A percentile compares a stretch with the other conserved stretches of the same genome.
phyloP scores from a whole-genome alignment of 2,113 vertebrate species.

The Elanoides forficatus region DNA sequence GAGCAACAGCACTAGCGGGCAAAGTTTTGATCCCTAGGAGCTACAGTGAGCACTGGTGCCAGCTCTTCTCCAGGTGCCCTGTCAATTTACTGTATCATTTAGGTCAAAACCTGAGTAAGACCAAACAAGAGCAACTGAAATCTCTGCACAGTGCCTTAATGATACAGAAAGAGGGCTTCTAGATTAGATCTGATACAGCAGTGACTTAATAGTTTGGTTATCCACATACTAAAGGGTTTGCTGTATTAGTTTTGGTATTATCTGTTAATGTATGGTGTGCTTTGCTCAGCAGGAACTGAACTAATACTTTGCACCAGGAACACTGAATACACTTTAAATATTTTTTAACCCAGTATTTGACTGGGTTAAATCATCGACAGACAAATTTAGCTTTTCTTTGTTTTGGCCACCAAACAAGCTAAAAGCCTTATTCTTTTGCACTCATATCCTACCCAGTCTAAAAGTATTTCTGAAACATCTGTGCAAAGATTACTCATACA shows the following conservation, averaged over 20 bases:
- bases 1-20: background rate
- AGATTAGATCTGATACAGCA: background rate
- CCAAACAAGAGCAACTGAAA: background rate
- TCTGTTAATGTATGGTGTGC: background rate
- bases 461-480: constrained; percentile 56
- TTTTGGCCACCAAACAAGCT: constrained; percentile 5
- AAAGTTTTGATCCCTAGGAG: background rate
- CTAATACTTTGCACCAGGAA: background rate
- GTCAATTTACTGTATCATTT: background rate
- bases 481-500: constrained; percentile 50
- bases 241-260: background rate
- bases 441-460: constrained; percentile 3
- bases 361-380: background rate
- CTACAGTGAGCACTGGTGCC: background rate
- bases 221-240: background rate
- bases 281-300: background rate
- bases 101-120: background rate
- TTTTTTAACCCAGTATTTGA: background rate
- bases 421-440: background rate
- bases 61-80: background rate
- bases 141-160: background rate
- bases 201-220: background rate
- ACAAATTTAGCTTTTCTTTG: background rate
- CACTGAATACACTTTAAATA: background rate
- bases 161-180: background rate